phyloP scores from a whole-genome alignment of 2,113 vertebrate species.

The Cettia cetti region DNA sequence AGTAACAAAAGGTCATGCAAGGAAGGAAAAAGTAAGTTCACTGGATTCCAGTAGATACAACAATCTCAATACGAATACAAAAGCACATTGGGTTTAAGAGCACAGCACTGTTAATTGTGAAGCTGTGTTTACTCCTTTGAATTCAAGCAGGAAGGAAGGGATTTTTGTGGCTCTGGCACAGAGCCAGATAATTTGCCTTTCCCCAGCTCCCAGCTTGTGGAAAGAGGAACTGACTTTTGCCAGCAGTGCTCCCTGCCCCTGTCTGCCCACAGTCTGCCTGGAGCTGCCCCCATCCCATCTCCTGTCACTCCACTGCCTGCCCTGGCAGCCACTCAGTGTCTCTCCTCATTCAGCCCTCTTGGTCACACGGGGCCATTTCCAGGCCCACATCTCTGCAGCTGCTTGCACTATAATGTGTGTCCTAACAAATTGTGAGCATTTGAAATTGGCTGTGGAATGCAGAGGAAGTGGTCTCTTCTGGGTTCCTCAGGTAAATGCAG shows the following conservation, averaged over 20 bases:
- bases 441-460: neutral
- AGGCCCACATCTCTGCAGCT: neutral
- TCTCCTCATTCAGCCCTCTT: neutral
- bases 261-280: neutral
- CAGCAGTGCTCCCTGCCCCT: neutral
- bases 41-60: neutral
- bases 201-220: neutral
- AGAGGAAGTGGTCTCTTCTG: neutral
- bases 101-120: neutral
- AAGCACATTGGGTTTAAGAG: neutral
- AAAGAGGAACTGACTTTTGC: neutral
- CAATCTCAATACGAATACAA: neutral
- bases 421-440: neutral
- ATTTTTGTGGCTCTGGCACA: neutral
- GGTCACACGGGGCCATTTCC: neutral
- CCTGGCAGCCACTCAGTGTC: neutral
- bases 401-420: neutral
- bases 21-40: neutral
- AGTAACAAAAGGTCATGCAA: neutral
- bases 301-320: neutral
- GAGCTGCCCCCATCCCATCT: neutral
- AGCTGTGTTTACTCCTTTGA: constrained; percentile 37
- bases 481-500: neutral
- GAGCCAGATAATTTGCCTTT: neutral
- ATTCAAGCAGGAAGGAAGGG: constrained; percentile 48